Evolutionary conservation across 2,888 invertebrate genomes (phyloP).

Genomic region (Dasysyrphus albostriatus): DNA sequence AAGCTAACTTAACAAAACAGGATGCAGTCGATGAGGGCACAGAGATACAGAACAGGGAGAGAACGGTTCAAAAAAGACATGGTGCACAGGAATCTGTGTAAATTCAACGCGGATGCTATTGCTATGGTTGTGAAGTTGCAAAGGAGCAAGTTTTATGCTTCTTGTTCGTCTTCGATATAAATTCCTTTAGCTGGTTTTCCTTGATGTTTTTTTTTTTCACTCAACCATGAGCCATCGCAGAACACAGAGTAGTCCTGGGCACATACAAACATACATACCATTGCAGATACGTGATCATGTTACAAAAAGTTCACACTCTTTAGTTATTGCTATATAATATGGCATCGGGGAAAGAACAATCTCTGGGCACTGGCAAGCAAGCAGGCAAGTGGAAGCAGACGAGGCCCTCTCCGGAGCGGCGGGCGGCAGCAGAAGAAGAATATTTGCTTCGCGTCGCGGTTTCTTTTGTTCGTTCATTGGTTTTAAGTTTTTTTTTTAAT

Average conservation of each 20-base stretch:
- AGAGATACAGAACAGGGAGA: neutral
- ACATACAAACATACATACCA: constrained; percentile 29
- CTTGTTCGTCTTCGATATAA: constrained; percentile 35
- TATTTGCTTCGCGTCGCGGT: constrained; percentile 70
- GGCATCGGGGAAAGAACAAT: neutral
- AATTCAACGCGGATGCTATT: constrained; percentile 31
- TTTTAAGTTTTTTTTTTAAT: constrained; percentile 20
- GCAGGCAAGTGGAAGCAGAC: constrained; percentile 7
- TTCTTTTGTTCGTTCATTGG: constrained; percentile 65
- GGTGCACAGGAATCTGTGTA: constrained; percentile 44
- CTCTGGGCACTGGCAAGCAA: neutral
- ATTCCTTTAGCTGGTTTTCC: constrained; percentile 55
- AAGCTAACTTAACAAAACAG: constrained; percentile 62
- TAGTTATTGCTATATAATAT: constrained; percentile 65
- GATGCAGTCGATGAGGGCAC: constrained; percentile 44
- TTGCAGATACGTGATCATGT: constrained; percentile 71
- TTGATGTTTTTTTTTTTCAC: constrained; percentile 12
- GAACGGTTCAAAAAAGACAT: constrained; percentile 4
- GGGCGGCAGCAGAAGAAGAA: constrained; percentile 36
- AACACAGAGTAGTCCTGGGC: neutral
- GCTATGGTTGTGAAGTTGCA: neutral
- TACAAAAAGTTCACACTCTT: constrained; percentile 75
- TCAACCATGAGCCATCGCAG: neutral
- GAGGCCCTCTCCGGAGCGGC: neutral
- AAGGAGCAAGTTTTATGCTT: constrained; percentile 45